Evolutionary conservation across 2,888 invertebrate genomes (phyloP).

Genomic region (Amitus sp.): DNA sequence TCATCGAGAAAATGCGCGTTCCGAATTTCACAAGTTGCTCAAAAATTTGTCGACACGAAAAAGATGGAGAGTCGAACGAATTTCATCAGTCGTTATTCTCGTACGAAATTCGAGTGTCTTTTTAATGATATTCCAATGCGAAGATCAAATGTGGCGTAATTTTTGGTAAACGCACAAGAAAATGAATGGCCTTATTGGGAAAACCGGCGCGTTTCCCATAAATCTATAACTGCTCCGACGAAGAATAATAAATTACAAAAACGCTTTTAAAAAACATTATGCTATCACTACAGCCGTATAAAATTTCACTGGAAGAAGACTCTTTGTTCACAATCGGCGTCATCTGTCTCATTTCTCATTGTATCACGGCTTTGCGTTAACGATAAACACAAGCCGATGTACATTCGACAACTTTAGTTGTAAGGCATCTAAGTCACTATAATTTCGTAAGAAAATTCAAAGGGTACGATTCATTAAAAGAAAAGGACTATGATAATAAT

Average conservation of each 20-base stretch:
- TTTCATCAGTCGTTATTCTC: no score
- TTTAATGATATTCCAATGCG: neutral
- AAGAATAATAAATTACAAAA: slow-evolving; percentile 40
- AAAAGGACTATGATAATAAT: slow-evolving; percentile 8
- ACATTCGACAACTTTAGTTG: slow-evolving; percentile 31
- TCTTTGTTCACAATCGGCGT: slow-evolving; percentile 42
- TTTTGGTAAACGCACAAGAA: slow-evolving; percentile 10
- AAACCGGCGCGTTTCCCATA: neutral
- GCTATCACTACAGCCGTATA: slow-evolving; percentile 36
- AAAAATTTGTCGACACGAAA: neutral
- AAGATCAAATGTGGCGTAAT: slow-evolving; percentile 9
- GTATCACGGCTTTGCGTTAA: slow-evolving; percentile 4
- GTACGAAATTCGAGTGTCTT: neutral
- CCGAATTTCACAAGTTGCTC: neutral
- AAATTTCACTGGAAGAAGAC: slow-evolving; percentile 39
- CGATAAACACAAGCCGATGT: slow-evolving; percentile 17
- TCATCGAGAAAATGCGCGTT: no score
- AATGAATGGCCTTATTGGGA: slow-evolving; percentile 17
- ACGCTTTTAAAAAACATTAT: slow-evolving; percentile 35
- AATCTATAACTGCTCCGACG: slow-evolving; percentile 28
- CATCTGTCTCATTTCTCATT: slow-evolving; percentile 22
- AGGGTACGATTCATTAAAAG: slow-evolving; percentile 14
- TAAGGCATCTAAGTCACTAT: slow-evolving; percentile 41
- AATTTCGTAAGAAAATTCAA: slow-evolving; percentile 10
- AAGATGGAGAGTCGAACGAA: neutral